phyloP scores from a whole-genome alignment of 2,888 invertebrate genomes.

The Cerceris rybyensis region DNA sequence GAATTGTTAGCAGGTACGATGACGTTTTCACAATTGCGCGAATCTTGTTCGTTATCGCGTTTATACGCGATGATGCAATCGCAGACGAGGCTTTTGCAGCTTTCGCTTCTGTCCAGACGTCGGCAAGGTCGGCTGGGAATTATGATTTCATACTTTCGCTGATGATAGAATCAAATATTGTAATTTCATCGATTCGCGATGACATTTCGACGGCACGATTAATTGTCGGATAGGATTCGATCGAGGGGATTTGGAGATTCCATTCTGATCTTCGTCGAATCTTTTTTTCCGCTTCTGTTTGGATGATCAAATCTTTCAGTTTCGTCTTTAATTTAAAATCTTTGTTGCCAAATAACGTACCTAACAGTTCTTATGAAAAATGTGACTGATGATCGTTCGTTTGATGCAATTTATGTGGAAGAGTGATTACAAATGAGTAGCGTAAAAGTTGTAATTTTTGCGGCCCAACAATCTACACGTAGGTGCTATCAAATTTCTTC shows the following conservation, averaged over 20 bases:
- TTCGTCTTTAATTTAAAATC: background rate
- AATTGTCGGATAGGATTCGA: no score
- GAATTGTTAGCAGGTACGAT: no score
- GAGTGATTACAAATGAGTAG: no score
- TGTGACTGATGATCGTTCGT: no score
- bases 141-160: slow-evolving; percentile 5
- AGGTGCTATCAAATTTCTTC: no score
- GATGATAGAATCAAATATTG: slow-evolving; percentile 1
- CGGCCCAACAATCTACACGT: no score
- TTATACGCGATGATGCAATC: slow-evolving; percentile 10
- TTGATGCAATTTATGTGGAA: no score
- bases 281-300: background rate
- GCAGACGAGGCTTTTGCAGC: slow-evolving; percentile 9
- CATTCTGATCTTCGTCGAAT: background rate
- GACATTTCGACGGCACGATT: slow-evolving; percentile 1
- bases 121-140: slow-evolving; percentile 9
- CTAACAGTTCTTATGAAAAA: no score
- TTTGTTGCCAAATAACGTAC: no score
- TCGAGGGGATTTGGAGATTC: background rate
- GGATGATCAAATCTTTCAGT: background rate
- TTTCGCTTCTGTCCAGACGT: background rate
- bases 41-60: slow-evolving; percentile 3
- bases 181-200: background rate
- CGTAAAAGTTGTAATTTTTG: no score
- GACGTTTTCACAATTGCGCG: background rate